Percentiles rank a stretch among this genome's conserved stretches.
phyloP scores from a whole-genome alignment of 2,797 vertebrate species.

The Danio aesculapii region DNA sequence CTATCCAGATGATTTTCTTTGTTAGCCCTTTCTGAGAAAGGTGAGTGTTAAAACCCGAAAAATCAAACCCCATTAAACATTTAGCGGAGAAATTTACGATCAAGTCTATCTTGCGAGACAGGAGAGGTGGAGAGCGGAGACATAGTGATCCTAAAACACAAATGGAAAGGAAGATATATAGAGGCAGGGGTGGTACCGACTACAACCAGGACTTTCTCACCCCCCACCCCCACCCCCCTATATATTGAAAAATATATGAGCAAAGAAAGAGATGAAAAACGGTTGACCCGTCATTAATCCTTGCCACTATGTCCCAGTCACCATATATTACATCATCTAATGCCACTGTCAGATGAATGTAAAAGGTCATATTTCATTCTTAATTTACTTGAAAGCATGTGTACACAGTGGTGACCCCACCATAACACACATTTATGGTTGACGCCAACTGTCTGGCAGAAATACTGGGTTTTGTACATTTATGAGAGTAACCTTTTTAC shows the following conservation, averaged over 20 bases:
- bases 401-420: conserved; percentile 5
- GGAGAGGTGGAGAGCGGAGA: conserved; percentile 43
- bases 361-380: conserved; percentile 30
- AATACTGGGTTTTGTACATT: background rate
- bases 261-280: conserved; percentile 43
- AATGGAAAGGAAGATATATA: conserved; percentile 53
- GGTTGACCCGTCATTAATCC: conserved; percentile 32
- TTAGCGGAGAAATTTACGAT: conserved; percentile 55
- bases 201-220: conserved; percentile 27
- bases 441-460: background rate
- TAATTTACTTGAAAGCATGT: conserved; percentile 36
- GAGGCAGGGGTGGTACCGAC: conserved; percentile 25
- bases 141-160: conserved; percentile 50
- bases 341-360: conserved; percentile 21
- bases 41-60: conserved; percentile 30
- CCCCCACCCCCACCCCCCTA: conserved; percentile 7
- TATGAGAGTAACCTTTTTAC: conserved; percentile 3
- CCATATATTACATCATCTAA: conserved; percentile 35
- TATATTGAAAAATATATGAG: conserved; percentile 37
- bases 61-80: conserved; percentile 61
- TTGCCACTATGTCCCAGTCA: conserved; percentile 14
- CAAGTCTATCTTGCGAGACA: conserved; percentile 53
- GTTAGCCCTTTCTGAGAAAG: conserved; percentile 18
- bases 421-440: conserved; percentile 2
- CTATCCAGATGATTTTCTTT: conserved; percentile 49